A percentile compares a stretch with the other conserved stretches of the same genome.
phyloP scores from a whole-genome alignment of 2,797 vertebrate genomes.

The Acanthurus leucopareius region DNA sequence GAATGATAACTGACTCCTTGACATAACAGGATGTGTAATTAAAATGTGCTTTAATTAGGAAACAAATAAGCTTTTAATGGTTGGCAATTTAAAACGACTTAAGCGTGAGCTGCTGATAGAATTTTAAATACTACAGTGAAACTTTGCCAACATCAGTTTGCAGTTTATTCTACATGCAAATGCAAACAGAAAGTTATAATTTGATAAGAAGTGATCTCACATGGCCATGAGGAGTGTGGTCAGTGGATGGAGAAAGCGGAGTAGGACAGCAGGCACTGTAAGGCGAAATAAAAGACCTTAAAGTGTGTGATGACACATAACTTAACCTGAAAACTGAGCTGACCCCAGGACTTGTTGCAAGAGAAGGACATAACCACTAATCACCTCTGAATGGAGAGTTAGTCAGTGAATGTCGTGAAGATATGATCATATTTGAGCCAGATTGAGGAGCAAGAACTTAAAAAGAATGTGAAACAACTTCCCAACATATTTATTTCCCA shows the following conservation, averaged over 20 bases:
- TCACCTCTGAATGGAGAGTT: slow-evolving; percentile 16
- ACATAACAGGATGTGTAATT: background rate
- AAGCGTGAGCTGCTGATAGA: background rate
- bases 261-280: background rate
- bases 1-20: background rate
- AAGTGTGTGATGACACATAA: slow-evolving; percentile 52
- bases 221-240: background rate
- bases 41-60: background rate
- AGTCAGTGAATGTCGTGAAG: background rate
- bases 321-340: slow-evolving; percentile 66
- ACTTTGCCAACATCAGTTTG: background rate
- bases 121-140: background rate
- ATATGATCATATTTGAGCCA: slow-evolving; percentile 3
- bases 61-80: background rate
- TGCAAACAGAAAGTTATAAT: background rate
- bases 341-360: slow-evolving; percentile 30
- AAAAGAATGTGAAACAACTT: background rate
- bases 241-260: background rate
- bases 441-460: background rate
- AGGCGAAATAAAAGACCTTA: background rate
- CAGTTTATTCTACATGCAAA: background rate
- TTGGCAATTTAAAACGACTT: slow-evolving; percentile 10
- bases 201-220: background rate
- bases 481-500: background rate
- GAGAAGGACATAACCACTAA: slow-evolving; percentile 34